Evolutionary conservation across 2,113 vertebrate genomes (phyloP), one percentile per base, ranked within the genome.

Genomic region (Bubo bubo): DNA sequence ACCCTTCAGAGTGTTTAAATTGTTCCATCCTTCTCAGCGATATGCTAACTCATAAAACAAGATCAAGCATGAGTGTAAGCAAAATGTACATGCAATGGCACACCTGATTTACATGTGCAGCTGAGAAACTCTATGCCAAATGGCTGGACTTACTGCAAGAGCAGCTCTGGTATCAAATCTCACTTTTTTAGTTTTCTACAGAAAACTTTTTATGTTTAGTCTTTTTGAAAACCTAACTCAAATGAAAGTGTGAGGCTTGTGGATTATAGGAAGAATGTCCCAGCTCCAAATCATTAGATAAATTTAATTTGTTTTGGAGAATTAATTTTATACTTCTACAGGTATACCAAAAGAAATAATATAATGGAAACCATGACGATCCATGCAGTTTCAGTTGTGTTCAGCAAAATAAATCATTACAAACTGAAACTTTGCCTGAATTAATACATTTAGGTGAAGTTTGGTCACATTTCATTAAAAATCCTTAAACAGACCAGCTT

Each of bases 341-440:
- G 14, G 5, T 50, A 15, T 41, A 68, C 14, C 21, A 37, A 56
- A 83, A 83, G 4, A 77, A 88, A 79, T 34, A 86, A 82, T 49
- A 4, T 8, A 37, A n/a, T 49, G 10, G 58, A 83, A 83, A 22
- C 4, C 32, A 34, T 0, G 1, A 23, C 1, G 3, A 35, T 79
- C 41, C 12, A 10, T 22, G 37, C 17, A n/a, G 10, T 53, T 84
- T 58, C 6, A 5, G 10, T 64, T 43, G 5, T 55, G 21, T 63
- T 82, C 47, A 70, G 35, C 28, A 80, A 95, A 88, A n/a, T 18
- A 73, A 79, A 47, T 64, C 1, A 35, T 73, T 90, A 18, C 21
- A 82, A 67, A 66, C 5, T 18, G 26, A 66, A 90, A 59, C 20
- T 59, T 55, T 43, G 11, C 50, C 22, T n/a, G 86, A 79, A 58